These are phyloP conservation scores for Stenodera caucasica DNA, from an alignment of 2,888 invertebrate genomes.

Conservation along the genomic window DNA sequence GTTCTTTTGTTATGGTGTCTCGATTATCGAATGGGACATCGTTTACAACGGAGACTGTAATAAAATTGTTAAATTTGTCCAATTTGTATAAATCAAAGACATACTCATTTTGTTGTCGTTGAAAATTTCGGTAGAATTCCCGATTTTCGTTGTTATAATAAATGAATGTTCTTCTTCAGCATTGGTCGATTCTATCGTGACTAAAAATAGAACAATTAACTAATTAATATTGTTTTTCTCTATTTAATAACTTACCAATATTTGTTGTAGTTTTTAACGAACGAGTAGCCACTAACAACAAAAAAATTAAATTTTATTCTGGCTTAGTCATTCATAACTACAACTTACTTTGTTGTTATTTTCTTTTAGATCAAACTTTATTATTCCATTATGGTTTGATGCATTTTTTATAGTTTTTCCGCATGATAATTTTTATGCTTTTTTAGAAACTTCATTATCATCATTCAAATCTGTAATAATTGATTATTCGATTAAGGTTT, in stretches of 20 bases:
- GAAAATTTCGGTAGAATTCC: not conserved
- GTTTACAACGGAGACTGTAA: not conserved
- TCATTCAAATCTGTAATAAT: no score
- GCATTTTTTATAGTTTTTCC: not conserved
- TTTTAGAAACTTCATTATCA: not conserved
- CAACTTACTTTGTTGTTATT: not conserved
- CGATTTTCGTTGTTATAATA: not conserved
- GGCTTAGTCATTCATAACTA: no score
- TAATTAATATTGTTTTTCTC: not conserved
- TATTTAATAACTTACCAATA: not conserved
- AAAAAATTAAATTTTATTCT: no score
- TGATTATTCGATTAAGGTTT: no score
- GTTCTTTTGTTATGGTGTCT: not conserved
- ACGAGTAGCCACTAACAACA: not conserved
- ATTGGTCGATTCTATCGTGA: slow-evolving; percentile 1
- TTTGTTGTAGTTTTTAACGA: no score
- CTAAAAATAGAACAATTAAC: not conserved
- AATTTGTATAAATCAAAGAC: not conserved
- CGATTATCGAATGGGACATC: not conserved
- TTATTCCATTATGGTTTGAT: not conserved
- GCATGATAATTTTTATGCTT: not conserved
- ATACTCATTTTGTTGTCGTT: not conserved
- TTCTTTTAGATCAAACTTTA: no score
- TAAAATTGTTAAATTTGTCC: not conserved
- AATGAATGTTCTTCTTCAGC: not conserved